phyloP scores from a whole-genome alignment of 2,888 invertebrate species.

The Xestia rhomboidea region DNA sequence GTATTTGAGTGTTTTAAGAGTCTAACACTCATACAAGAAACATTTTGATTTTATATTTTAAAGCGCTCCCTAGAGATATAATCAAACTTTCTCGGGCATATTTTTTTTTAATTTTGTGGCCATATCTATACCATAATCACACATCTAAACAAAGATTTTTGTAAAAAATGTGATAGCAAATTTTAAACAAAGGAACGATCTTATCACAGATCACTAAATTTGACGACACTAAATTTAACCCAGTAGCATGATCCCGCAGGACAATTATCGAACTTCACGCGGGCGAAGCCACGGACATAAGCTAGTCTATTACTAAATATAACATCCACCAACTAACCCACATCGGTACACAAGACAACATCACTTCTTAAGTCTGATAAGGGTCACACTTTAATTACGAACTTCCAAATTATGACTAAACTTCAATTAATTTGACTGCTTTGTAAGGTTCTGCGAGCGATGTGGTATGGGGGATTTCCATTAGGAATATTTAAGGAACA shows the following conservation, averaged over 20 bases:
- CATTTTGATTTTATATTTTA: no score
- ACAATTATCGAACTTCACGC: no score
- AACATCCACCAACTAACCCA: slow-evolving; percentile 29
- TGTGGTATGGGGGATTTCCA: background rate
- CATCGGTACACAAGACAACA: slow-evolving; percentile 17
- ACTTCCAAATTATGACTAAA: slow-evolving; percentile 35
- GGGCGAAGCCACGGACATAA: no score
- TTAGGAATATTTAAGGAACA: background rate
- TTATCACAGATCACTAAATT: slow-evolving; percentile 24
- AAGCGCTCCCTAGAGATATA: no score
- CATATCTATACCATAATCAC: no score
- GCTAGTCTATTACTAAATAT: background rate
- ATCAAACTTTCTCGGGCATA: no score
- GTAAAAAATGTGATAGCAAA: no score
- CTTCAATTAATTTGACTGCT: slow-evolving; percentile 48
- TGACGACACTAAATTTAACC: background rate
- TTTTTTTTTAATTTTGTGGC: no score
- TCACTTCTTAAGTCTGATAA: slow-evolving; percentile 57
- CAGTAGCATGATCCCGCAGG: no score
- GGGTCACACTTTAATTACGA: slow-evolving; percentile 73
- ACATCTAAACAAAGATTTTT: no score
- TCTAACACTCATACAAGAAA: no score
- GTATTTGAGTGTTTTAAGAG: no score
- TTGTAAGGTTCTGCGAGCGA: background rate
- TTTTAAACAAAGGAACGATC: slow-evolving; percentile 3